Conservation (phyloP, 2,797 vertebrate species). For the Alectoris magna region DNA sequence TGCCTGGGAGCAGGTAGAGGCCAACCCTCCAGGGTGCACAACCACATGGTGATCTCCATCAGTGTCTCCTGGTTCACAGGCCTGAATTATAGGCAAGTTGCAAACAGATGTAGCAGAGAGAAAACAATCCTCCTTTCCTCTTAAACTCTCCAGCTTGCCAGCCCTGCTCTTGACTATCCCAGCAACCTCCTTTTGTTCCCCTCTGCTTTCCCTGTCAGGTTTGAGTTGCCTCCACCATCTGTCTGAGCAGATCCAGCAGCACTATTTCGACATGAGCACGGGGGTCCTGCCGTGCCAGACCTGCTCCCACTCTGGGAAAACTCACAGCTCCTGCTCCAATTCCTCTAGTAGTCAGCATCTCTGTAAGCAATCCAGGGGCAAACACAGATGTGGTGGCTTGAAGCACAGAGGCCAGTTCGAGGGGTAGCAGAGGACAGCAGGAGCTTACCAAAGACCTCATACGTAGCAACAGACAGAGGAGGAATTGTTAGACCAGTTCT, state of each 20-base stretch:
- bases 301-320: neutral
- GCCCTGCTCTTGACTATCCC: neutral
- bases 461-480: neutral
- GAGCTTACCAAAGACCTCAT: neutral
- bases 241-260: neutral
- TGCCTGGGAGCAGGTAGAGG: neutral
- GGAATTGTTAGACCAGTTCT: neutral
- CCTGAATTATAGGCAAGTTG: neutral
- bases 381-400: neutral
- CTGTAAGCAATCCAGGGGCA: neutral
- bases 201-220: neutral
- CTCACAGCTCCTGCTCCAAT: neutral
- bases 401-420: neutral
- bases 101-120: neutral
- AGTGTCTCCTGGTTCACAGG: neutral
- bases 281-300: neutral
- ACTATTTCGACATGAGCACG: neutral
- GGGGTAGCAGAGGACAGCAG: neutral
- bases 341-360: fast-evolving
- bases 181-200: neutral
- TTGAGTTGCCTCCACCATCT: neutral
- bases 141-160: neutral
- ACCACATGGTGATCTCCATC: neutral
- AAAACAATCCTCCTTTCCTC: neutral
- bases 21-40: neutral